Base-by-base conservation (phyloP, 2,888 invertebrate genomes). In the Epiblema foenella region DNA sequence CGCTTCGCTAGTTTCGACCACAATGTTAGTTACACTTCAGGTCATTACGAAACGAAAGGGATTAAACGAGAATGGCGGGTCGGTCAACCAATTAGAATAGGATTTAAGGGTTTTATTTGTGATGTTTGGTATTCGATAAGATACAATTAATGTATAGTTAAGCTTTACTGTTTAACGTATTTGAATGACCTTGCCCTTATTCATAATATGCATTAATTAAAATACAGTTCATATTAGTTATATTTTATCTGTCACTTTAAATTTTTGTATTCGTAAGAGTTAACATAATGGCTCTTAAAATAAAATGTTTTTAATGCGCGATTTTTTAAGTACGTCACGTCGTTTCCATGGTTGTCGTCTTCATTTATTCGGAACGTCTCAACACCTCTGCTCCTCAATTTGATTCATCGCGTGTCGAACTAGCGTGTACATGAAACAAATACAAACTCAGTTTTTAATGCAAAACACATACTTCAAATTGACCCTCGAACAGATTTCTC, bases 11-110 rank as follows among this genome's bases (percentile, higher is more conserved):
- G 17, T 9, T 51, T 51, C 17, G 17, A 51, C 51, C 51, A 51
- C 18, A 10, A 51, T 10, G 10, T 18, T 51, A 51, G 51, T 51
- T 18, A 51, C 18, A 18, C 18, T 51, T 51, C 10, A 18, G 51
- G 18, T 51, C 18, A 18, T 51, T 51, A 51, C 18, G n/a, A 18
- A 51, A 18, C 10, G 18, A 18, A 51, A 51, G 51, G 51, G 51
- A 51, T 51, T 51, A 51, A 51, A 51, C 51, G 51, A 51, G 18
- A 51, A 51, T 51, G 17, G 11, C 51, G 51, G 51, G 18, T 51
- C 10, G 51, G 51, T 8, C 10, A 18, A 51, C 18, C 17, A 51
- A 17, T 51, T 51, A 18, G 18, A 18, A 51, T 18, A 29, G 42
- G 42, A 15, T 42, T 42, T 42, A 42, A 42, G 42, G 42, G 42